A percentile compares a stretch with the other conserved stretches of the same genome.
Conservation (phyloP, 2,113 vertebrate species). For the Colossoma macropomum region DNA sequence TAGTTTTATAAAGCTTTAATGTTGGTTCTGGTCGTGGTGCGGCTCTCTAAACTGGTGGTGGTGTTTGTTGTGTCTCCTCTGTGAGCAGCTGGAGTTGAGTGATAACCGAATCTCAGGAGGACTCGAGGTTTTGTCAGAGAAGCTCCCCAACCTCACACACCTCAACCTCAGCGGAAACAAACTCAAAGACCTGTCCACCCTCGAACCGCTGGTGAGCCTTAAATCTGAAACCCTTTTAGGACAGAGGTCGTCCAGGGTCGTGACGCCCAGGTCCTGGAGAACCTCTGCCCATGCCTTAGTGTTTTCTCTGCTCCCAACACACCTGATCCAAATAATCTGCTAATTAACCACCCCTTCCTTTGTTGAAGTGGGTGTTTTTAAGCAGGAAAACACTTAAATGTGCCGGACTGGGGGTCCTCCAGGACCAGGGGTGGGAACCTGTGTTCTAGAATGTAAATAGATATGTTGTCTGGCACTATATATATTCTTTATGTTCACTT, state of each 20-base stretch:
- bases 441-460: too few relatives aligned
- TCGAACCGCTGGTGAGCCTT: conserved; percentile 86
- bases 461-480: too few relatives aligned
- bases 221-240: conserved; percentile 56
- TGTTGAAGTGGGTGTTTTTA: too few relatives aligned
- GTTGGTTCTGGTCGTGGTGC: not conserved
- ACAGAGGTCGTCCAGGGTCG: not conserved
- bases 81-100: conserved; percentile 87
- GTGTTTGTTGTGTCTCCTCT: not conserved
- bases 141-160: conserved; percentile 91
- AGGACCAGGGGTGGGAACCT: too few relatives aligned
- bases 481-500: too few relatives aligned
- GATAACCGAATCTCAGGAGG: conserved; percentile 92
- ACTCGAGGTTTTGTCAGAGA: conserved; percentile 91
- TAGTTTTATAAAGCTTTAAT: not conserved
- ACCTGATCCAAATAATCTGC: too few relatives aligned
- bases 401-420: too few relatives aligned
- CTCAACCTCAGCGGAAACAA: conserved; percentile 93
- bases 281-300: too few relatives aligned
- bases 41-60: not conserved
- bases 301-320: too few relatives aligned
- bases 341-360: too few relatives aligned
- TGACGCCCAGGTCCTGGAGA: too few relatives aligned
- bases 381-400: too few relatives aligned
- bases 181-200: conserved; percentile 92